Evolutionary conservation across 2,113 vertebrate species (phyloP).

Genomic region (Gallinago jamesoni): DNA sequence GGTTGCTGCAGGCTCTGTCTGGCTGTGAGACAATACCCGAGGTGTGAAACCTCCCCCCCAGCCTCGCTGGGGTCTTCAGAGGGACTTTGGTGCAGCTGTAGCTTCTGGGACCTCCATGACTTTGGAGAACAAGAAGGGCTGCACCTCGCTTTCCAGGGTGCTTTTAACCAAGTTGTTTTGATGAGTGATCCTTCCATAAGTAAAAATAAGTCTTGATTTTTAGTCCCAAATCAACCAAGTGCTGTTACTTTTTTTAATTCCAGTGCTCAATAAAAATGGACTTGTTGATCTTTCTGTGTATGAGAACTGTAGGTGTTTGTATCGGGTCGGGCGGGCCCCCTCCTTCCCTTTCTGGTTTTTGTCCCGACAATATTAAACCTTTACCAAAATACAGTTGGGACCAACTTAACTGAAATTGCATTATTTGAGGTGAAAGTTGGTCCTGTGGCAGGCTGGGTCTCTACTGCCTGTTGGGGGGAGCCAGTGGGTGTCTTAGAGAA

Average conservation of each 20-base stretch:
- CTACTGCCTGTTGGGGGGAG: not conserved
- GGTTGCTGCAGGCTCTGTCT: not conserved
- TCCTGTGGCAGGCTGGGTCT: not conserved
- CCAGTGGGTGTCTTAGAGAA: not conserved
- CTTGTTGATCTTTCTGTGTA: not conserved
- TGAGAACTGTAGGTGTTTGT: not conserved
- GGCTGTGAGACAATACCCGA: accelerated
- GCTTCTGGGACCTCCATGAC: not conserved
- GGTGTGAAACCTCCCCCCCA: not conserved
- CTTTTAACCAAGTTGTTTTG: not conserved
- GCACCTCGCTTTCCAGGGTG: not conserved
- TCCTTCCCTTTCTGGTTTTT: not conserved
- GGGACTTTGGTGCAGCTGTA: not conserved
- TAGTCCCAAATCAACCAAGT: slow-evolving; percentile 29
- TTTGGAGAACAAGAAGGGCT: not conserved
- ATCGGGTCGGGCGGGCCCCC: accelerated
- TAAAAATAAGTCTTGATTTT: not conserved
- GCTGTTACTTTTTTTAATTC: slow-evolving; percentile 48
- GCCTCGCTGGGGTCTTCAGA: not conserved
- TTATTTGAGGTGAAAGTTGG: not conserved
- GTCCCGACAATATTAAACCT: not conserved
- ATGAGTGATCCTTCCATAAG: not conserved
- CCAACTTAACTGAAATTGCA: not conserved
- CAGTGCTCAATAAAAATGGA: slow-evolving; percentile 41
- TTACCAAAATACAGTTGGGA: not conserved